Percentiles rank a stretch among this genome's conserved stretches.
These are phyloP conservation scores for Ariopsis seemanni DNA, from an alignment of 2,113 vertebrate species.

Conservation along the genomic window DNA sequence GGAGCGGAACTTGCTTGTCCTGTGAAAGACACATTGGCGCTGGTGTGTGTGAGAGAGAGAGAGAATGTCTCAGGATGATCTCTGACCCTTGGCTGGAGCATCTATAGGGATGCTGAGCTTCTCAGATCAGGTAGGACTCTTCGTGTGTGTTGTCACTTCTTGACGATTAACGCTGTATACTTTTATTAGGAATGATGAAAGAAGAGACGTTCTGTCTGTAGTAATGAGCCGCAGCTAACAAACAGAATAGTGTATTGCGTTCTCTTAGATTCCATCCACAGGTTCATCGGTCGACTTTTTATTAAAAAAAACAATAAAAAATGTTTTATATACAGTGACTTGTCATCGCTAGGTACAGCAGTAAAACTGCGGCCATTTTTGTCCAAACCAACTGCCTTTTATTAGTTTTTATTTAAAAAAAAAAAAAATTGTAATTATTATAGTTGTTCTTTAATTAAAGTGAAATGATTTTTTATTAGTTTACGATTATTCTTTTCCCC, in stretches of 20 bases:
- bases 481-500: no score
- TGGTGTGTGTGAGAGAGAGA: constrained; percentile 40
- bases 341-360: background rate
- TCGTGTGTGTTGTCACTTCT: background rate
- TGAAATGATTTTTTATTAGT: no score
- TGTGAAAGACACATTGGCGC: background rate
- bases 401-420: background rate
- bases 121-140: constrained; percentile 50
- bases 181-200: background rate
- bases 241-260: background rate
- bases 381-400: background rate
- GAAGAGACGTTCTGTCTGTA: background rate
- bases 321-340: no score
- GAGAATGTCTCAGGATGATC: constrained; percentile 50
- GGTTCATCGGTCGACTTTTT: background rate
- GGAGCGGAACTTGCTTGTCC: background rate
- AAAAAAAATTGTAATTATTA: no score
- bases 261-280: background rate
- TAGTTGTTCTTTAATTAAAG: background rate
- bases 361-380: background rate
- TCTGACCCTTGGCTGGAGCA: constrained; percentile 30
- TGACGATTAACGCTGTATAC: background rate
- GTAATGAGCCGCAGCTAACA: background rate
- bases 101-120: background rate
- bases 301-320: no score